Conservation (phyloP, 2,797 vertebrate species). For the Danio kyathit region DNA sequence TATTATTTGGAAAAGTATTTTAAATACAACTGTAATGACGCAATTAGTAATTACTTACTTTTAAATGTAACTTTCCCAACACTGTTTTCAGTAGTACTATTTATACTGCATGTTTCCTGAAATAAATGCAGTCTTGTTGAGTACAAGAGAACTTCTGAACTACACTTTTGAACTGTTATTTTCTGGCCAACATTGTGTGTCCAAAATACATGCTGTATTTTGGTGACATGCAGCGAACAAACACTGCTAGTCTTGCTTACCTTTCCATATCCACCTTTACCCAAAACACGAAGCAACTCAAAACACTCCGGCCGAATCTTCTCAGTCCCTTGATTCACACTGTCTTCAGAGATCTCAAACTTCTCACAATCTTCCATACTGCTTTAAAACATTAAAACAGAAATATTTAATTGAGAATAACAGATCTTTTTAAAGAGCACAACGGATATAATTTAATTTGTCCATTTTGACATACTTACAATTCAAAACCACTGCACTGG, state of each 20-base stretch:
- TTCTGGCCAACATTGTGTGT: background rate
- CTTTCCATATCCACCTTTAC: conserved; percentile 97
- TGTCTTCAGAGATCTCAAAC: conserved; percentile 97
- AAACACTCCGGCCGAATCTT: conserved; percentile 96
- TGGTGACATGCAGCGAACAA: background rate
- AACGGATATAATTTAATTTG: background rate
- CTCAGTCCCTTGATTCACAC: conserved; percentile 94
- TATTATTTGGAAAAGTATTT: too few relatives aligned
- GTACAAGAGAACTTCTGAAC: background rate
- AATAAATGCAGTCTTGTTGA: background rate
- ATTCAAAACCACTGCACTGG: conserved; percentile 92
- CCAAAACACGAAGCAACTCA: conserved; percentile 93
- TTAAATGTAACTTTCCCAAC: too few relatives aligned
- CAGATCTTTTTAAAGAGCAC: conserved; percentile 5
- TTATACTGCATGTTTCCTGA: background rate
- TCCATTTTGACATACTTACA: conserved; percentile 82
- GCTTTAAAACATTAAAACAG: conserved; percentile 37
- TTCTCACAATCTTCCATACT: conserved; percentile 81
- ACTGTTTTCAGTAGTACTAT: background rate
- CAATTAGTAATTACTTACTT: too few relatives aligned
- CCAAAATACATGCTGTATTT: background rate
- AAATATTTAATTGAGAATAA: background rate
- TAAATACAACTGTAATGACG: too few relatives aligned
- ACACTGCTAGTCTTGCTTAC: conserved; percentile 69
- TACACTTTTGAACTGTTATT: background rate